phyloP scores from a whole-genome alignment of 2,888 invertebrate species.

The Hydrotaea diabolus region DNA sequence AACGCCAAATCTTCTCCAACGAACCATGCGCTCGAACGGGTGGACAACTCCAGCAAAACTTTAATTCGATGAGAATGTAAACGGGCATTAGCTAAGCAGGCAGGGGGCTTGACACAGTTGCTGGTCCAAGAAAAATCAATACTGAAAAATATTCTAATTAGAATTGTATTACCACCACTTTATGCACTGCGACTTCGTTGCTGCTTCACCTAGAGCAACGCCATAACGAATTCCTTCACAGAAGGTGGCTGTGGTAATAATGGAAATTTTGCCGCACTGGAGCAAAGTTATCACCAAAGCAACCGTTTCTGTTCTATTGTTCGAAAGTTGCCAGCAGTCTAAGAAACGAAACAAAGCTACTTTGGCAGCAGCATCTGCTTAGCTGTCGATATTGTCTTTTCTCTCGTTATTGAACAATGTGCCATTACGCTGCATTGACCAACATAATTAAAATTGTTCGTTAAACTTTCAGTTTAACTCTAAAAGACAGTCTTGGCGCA shows the following conservation, averaged over 20 bases:
- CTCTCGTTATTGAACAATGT: slow-evolving; percentile 53
- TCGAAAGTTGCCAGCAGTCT: slow-evolving; percentile 24
- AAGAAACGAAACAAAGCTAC: slow-evolving; percentile 15
- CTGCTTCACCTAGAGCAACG: not conserved
- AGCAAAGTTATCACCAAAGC: slow-evolving; percentile 16
- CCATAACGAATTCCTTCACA: not conserved
- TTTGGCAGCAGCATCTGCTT: slow-evolving; percentile 58
- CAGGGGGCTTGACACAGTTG: slow-evolving; percentile 33
- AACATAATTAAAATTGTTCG: slow-evolving; percentile 69
- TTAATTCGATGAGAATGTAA: not conserved
- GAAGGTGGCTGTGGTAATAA: not conserved
- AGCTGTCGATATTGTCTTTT: slow-evolving; percentile 62
- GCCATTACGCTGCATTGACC: slow-evolving; percentile 66
- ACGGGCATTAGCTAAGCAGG: not conserved
- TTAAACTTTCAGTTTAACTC: slow-evolving; percentile 60
- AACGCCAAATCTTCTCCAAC: not conserved
- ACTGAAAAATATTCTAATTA: slow-evolving; percentile 55
- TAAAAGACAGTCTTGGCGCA: slow-evolving; percentile 50
- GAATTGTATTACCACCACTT: too few relatives aligned
- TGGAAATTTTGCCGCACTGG: not conserved
- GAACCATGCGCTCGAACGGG: not conserved
- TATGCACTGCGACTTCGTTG: slow-evolving; percentile 11
- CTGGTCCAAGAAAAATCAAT: slow-evolving; percentile 42
- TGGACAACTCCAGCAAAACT: not conserved
- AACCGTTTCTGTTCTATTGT: slow-evolving; percentile 4